Conservation (phyloP, 2,888 invertebrate genomes). For the Drosophila demipolita region DNA sequence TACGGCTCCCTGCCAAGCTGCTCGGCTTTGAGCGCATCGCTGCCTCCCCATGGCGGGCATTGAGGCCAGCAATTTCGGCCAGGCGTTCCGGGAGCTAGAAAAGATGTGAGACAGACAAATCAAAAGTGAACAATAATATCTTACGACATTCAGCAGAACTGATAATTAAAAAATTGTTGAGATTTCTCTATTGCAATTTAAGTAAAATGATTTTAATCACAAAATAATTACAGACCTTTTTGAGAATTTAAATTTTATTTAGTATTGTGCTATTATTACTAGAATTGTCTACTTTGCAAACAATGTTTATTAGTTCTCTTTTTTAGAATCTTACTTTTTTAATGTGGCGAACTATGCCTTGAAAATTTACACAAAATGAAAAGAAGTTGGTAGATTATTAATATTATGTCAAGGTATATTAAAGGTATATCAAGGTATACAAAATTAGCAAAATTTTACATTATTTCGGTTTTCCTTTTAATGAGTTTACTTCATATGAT, state of each 20-base stretch:
- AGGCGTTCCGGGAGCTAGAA: constrained; percentile 82
- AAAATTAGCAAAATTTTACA: not conserved
- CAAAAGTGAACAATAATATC: not conserved
- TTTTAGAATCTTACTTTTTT: not conserved
- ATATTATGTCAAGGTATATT: not conserved
- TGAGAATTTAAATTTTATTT: not conserved
- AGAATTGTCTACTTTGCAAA: not conserved
- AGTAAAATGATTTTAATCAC: not conserved
- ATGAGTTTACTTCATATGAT: not conserved
- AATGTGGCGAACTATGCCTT: not conserved
- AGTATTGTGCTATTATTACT: not conserved
- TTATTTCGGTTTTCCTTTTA: not conserved
- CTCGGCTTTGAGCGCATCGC: constrained; percentile 52
- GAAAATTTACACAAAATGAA: not conserved
- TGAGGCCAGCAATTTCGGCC: constrained; percentile 82
- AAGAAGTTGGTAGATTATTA: not conserved
- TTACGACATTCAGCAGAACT: not conserved
- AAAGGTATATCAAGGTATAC: too few relatives aligned
- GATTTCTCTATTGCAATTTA: not conserved
- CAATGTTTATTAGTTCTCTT: not conserved
- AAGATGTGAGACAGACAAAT: constrained; percentile 3
- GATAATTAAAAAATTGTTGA: not conserved
- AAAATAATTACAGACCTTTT: not conserved
- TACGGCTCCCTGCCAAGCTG: constrained; percentile 70
- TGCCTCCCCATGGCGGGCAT: constrained; percentile 56